A percentile compares a stretch with the other conserved stretches of the same genome.
Conservation (phyloP, 2,113 vertebrate species). For the Edolisoma coerulescens region DNA sequence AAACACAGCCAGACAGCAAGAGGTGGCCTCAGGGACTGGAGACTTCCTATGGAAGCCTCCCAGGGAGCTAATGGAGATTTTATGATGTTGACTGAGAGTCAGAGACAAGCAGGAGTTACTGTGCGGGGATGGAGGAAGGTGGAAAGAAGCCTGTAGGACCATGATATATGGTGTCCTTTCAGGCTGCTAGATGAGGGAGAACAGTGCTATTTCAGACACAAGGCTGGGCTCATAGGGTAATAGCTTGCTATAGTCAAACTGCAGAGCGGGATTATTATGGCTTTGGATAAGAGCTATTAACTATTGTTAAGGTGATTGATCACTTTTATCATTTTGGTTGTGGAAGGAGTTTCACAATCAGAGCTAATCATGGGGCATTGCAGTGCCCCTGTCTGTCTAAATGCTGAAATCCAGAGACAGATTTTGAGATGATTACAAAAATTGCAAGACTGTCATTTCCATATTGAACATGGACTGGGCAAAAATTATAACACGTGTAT, state of each 20-base stretch:
- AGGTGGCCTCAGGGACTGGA: neutral
- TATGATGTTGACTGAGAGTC: neutral
- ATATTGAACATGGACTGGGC: slow-evolving; percentile 44
- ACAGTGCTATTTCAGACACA: neutral
- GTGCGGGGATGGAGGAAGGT: neutral
- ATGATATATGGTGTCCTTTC: neutral
- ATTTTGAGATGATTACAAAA: slow-evolving; percentile 67
- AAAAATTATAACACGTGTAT: slow-evolving; percentile 30
- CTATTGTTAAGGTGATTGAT: slow-evolving; percentile 71
- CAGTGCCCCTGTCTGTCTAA: slow-evolving; percentile 42
- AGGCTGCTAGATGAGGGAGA: neutral
- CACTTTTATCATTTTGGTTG: slow-evolving; percentile 59
- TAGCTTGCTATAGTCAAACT: slow-evolving; percentile 40
- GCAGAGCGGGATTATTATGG: slow-evolving; percentile 19
- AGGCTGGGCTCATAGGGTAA: slow-evolving; percentile 50
- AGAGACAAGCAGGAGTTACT: neutral
- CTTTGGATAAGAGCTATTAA: slow-evolving; percentile 59
- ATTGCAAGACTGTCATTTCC: slow-evolving; percentile 65
- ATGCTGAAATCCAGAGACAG: slow-evolving; percentile 50
- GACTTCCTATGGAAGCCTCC: neutral
- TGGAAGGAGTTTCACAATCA: slow-evolving; percentile 66
- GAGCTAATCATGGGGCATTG: slow-evolving; percentile 61
- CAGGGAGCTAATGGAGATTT: neutral
- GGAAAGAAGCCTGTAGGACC: neutral
- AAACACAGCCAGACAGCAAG: neutral